Conservation (phyloP, 2,888 invertebrate species). For the Drosophila flavopinicola region DNA sequence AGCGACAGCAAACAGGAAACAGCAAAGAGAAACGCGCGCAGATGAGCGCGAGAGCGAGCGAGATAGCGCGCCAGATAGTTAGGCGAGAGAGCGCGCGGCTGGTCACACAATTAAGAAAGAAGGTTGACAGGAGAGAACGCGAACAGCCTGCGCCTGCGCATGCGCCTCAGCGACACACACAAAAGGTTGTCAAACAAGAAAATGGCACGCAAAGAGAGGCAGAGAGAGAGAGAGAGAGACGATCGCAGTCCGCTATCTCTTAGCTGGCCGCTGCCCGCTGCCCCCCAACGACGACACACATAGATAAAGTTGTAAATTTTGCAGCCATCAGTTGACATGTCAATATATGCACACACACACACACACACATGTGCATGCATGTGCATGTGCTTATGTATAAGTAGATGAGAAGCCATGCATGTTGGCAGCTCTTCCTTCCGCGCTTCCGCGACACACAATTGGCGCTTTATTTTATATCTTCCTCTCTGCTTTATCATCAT, state of each 20-base stretch:
- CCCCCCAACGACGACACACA: slow-evolving; percentile 63
- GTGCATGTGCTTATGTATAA: background rate
- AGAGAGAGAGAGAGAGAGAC: slow-evolving; percentile 8
- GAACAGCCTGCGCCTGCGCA: slow-evolving; percentile 33
- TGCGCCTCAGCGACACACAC: too few relatives aligned
- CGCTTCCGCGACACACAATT: slow-evolving; percentile 56
- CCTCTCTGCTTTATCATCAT: slow-evolving; percentile 61
- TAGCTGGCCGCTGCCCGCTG: slow-evolving; percentile 9
- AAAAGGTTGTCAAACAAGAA: slow-evolving; percentile 80
- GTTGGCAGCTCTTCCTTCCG: slow-evolving; percentile 51
- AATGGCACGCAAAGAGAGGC: slow-evolving; percentile 68
- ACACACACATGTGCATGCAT: background rate
- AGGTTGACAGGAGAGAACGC: slow-evolving; percentile 66
- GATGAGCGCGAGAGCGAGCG: slow-evolving; percentile 17
- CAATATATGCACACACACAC: slow-evolving; percentile 54
- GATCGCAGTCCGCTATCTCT: slow-evolving; percentile 17
- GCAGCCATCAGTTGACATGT: slow-evolving; percentile 71
- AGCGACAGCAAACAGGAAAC: slow-evolving; percentile 74
- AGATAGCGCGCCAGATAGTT: slow-evolving; percentile 39
- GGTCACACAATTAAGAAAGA: slow-evolving; percentile 72
- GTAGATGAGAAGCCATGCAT: slow-evolving; percentile 21
- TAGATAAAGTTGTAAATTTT: slow-evolving; percentile 79
- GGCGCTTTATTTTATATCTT: slow-evolving; percentile 74
- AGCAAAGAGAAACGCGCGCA: slow-evolving; percentile 55
- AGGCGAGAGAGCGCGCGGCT: slow-evolving; percentile 43